Evolutionary conservation across 1,140 invertebrate genomes (phyloP).

Genomic region (Drosophila repletoides): DNA sequence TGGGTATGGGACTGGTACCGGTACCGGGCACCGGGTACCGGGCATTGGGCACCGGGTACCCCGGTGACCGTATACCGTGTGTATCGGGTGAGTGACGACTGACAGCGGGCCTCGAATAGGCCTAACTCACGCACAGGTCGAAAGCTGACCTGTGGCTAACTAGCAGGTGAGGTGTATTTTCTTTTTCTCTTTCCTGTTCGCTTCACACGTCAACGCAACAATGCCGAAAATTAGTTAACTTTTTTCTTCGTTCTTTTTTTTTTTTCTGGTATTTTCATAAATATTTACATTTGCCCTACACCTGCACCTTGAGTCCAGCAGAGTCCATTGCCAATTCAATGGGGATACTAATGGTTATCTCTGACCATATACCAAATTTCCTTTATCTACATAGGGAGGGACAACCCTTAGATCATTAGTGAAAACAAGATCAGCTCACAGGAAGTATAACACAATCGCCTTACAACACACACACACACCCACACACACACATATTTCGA

Average conservation of each 20-base stretch:
- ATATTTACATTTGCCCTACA: constrained; percentile 41
- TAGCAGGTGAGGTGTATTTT: constrained; percentile 32
- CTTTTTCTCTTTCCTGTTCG: constrained; percentile 9
- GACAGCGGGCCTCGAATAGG: constrained; percentile 70
- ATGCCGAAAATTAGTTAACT: constrained; percentile 80
- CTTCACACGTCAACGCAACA: constrained; percentile 78
- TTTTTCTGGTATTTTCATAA: constrained; percentile 26
- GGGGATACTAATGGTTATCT: constrained; percentile 6
- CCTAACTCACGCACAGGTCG: constrained; percentile 59
- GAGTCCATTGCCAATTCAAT: constrained; percentile 47
- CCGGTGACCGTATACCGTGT: not conserved
- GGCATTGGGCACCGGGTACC: not conserved
- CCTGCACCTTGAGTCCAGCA: constrained; percentile 26
- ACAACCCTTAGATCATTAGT: constrained; percentile 13
- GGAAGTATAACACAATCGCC: constrained; percentile 4
- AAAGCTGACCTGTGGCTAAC: constrained; percentile 20
- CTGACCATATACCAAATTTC: not conserved
- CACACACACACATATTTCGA: not conserved
- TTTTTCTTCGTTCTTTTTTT: constrained; percentile 38
- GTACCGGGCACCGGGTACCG: not conserved
- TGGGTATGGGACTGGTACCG: too few species aligned
- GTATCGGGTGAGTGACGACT: constrained; percentile 68
- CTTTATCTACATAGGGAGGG: not conserved
- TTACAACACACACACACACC: too few species aligned
- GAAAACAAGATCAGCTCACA: not conserved